Percentiles rank a stretch among this genome's conserved stretches.
phyloP scores from a whole-genome alignment of 2,113 vertebrate genomes.

The Solea senegalensis region DNA sequence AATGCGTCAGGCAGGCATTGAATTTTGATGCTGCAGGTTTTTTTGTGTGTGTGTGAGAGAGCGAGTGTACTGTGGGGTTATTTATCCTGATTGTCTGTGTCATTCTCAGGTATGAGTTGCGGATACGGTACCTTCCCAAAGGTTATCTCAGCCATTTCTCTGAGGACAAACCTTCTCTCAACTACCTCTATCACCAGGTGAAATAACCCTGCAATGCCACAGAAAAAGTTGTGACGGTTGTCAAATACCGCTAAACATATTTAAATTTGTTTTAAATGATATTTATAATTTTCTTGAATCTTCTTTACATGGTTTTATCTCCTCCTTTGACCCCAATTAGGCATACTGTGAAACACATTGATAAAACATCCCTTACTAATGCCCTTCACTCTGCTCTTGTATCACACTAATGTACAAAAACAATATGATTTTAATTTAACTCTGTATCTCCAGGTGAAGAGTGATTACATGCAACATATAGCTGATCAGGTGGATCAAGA shows the following conservation, averaged over 20 bases:
- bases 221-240: not conserved
- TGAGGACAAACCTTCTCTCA: constrained; percentile 96
- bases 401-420: not conserved
- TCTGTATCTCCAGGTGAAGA: constrained; percentile 89
- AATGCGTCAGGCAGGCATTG: not conserved
- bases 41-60: not conserved
- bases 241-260: not conserved
- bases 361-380: not conserved
- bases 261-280: not conserved
- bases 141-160: constrained; percentile 97
- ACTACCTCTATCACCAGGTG: constrained; percentile 99
- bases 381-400: not conserved
- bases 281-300: not conserved
- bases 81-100: constrained; percentile 21
- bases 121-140: constrained; percentile 97
- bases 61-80: not conserved
- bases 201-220: constrained; percentile 8
- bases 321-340: not conserved
- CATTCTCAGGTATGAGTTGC: constrained; percentile 90
- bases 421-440: not conserved
- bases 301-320: not conserved
- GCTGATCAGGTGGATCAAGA: constrained; percentile 98
- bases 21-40: not conserved
- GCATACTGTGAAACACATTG: not conserved
- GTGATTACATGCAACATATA: constrained; percentile 96